These are phyloP conservation scores for Hydractinia symbiolongicarpus DNA, from an alignment of 30 jellyfish, hydroid and myxozoan genomes.

Conservation along the genomic window DNA sequence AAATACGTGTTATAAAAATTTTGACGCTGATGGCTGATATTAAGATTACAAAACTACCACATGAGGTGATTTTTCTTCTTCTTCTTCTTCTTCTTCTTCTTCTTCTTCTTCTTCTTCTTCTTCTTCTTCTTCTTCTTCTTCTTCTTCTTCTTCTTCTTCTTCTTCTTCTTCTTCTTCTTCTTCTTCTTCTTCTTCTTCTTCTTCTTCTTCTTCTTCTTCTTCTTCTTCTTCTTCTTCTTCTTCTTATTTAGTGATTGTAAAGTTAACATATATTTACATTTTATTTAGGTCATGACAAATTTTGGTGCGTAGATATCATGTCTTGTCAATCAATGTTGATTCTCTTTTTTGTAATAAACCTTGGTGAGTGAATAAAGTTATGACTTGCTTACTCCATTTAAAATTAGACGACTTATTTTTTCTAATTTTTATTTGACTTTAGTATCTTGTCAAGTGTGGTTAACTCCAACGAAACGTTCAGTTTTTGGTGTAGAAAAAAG, in stretches of 20 bases:
- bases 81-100: conserved; percentile 13
- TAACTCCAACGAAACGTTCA: neutral
- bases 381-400: no score
- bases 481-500: conserved; percentile 6
- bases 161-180: conserved; percentile 13
- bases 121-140: conserved; percentile 12
- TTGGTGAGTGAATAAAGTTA: no score
- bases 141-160: conserved; percentile 13
- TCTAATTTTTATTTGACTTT: neutral
- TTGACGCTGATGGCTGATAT: no score
- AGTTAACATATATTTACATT: no score
- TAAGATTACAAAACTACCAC: no score
- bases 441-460: conserved; percentile 23
- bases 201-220: conserved; percentile 13
- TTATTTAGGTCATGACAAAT: no score
- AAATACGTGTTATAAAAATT: no score
- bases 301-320: no score
- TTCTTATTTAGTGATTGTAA: neutral
- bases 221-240: conserved; percentile 11
- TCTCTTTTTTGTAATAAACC: no score
- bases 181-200: conserved; percentile 12
- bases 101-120: conserved; percentile 13
- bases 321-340: no score
- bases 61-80: neutral
- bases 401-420: neutral